Base-by-base conservation (phyloP, 2,888 invertebrate species). In the Polylopha cassiicola region DNA sequence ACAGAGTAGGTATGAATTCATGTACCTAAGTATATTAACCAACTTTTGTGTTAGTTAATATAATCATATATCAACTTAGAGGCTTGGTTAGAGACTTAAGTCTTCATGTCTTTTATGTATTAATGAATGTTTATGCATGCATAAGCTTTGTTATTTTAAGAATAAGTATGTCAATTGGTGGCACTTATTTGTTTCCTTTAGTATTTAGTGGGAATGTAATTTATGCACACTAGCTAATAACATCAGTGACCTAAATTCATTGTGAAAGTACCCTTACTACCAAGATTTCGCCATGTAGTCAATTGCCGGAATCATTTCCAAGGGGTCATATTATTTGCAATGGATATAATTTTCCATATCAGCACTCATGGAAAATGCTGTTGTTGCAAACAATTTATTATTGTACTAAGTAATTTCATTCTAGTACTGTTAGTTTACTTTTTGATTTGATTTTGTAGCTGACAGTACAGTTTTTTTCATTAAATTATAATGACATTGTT, bases 321-420 rank as follows among this genome's bases (percentile, higher is more conserved):
- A 58, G 63, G 68, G 58, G 69, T 47, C 43, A 48, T 32, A 52
- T 44, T 37, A 53, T 48, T 20, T 61, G 70, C 72, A 73, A 62
- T 63, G 41, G 73, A 63, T 79, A 79, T 79, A 54, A 61, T 66
- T 71, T 73, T 66, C 63, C 65, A 68, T 57, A 46, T 32, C 22
- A 68, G 64, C 50, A 31, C 49, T 37, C 45, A 43, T 76, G 74
- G 65, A 61, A 70, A 66, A 65, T 67, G 79, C 79, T 80, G 72
- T 56, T 51, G 50, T 75, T 80, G 79, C 79, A 63, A 44, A 71
- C 75, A 47, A 42, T 17, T 9, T 2, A 2, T 17, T 14, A 2
- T 23, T 27, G 6, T 9, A 71, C 27, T 43, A 27, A 26, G 17
- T 24, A 15, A 39, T 23, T 4, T 20, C 11, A 27, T 7, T 7